phyloP scores from a whole-genome alignment of 2,113 vertebrate species.

The Corythoichthys haematopterus region DNA sequence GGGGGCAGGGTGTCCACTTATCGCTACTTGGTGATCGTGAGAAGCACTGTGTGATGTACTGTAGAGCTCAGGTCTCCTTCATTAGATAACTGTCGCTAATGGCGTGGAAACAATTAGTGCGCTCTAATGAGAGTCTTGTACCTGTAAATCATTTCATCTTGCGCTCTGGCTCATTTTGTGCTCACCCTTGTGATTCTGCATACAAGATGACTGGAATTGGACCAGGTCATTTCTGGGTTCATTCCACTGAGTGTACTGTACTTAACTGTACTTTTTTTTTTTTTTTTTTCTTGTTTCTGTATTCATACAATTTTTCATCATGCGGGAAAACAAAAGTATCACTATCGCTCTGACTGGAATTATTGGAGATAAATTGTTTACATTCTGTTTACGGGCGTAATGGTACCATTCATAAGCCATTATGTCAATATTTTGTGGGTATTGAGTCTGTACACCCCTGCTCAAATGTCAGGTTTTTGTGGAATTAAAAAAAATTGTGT shows the following conservation, averaged over 20 bases:
- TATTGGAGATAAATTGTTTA: not conserved
- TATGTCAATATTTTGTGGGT: not conserved
- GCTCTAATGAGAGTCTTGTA: slow-evolving; percentile 76
- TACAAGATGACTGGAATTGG: not conserved
- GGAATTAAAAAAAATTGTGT: slow-evolving; percentile 23
- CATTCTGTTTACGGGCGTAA: no score
- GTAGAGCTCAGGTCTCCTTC: slow-evolving; percentile 69
- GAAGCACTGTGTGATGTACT: slow-evolving; percentile 62
- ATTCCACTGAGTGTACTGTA: not conserved
- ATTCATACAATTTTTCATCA: no score
- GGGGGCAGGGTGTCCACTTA: slow-evolving; percentile 51
- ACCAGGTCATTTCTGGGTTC: not conserved
- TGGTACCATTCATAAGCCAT: not conserved
- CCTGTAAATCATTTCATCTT: slow-evolving; percentile 77
- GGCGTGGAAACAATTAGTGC: slow-evolving; percentile 81
- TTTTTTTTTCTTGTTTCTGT: no score
- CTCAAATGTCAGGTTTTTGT: not conserved
- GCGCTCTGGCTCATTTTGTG: slow-evolving; percentile 66
- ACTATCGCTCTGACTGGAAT: not conserved
- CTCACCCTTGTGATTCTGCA: slow-evolving; percentile 35
- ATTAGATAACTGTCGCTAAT: slow-evolving; percentile 80
- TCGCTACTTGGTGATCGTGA: slow-evolving; percentile 25
- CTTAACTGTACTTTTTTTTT: not conserved
- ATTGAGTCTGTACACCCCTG: no score
- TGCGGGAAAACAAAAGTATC: no score